Evolutionary conservation across 2,113 vertebrate species (phyloP).

Genomic region (Chionomys nivalis): DNA sequence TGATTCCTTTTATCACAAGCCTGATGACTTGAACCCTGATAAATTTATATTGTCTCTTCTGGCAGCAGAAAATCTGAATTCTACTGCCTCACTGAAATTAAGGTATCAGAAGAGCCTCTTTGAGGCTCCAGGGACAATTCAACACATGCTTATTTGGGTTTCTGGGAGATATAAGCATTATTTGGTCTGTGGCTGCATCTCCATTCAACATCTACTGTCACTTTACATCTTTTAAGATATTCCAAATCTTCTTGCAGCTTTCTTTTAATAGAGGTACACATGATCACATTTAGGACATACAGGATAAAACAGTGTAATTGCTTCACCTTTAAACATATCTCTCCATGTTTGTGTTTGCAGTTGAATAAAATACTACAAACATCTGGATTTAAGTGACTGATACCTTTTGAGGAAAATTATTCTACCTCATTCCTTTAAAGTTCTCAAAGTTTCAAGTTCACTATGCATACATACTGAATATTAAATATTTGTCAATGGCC

Average conservation of each 20-base stretch:
- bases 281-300: neutral
- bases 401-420: neutral
- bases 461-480: neutral
- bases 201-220: neutral
- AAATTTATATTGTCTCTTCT: neutral
- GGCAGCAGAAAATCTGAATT: neutral
- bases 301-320: neutral
- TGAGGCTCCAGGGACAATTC: too few relatives aligned
- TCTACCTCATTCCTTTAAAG: neutral
- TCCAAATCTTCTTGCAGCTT: neutral
- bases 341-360: neutral
- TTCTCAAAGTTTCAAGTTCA: neutral
- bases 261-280: neutral
- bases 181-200: neutral
- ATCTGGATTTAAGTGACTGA: neutral
- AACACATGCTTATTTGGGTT: neutral
- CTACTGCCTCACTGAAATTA: neutral
- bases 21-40: neutral
- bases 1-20: neutral
- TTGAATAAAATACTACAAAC: neutral
- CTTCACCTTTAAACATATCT: neutral
- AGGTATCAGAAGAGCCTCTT: neutral
- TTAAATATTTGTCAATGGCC: neutral
- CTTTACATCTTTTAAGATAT: neutral
- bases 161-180: fast-evolving